A percentile compares a stretch with the other conserved stretches of the same genome.
These are phyloP conservation scores for Hippopotamyrus pictus DNA, from an alignment of 2,797 vertebrate species.

Conservation along the genomic window DNA sequence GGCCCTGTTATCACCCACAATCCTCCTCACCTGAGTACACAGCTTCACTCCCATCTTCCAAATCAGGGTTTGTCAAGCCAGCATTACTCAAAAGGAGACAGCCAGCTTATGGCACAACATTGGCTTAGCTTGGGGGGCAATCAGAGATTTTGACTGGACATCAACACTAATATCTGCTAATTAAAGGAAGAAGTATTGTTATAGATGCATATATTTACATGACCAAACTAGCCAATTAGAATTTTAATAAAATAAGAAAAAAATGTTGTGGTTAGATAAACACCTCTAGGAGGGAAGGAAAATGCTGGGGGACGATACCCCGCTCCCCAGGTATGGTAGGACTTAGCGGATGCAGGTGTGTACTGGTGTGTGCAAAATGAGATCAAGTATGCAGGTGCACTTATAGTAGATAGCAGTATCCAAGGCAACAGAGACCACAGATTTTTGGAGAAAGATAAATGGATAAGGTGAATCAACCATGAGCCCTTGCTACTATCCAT, in stretches of 20 bases:
- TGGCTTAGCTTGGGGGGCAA: not conserved
- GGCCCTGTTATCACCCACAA: not conserved
- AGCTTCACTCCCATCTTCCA: not conserved
- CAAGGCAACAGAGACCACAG: slow-evolving; percentile 8
- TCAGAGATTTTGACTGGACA: not conserved
- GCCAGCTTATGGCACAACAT: not conserved
- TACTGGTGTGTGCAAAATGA: not conserved
- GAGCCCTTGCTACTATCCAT: not conserved
- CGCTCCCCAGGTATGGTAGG: not conserved
- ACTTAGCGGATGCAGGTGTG: not conserved
- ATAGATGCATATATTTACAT: not conserved
- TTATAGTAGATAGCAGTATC: not conserved
- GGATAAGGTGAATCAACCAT: not conserved
- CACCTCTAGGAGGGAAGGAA: not conserved
- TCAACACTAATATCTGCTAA: not conserved
- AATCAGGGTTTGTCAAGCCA: not conserved
- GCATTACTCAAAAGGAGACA: not conserved
- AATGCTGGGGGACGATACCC: not conserved
- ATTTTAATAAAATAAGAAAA: not conserved
- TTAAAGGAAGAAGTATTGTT: not conserved
- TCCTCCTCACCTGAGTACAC: not conserved
- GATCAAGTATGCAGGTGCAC: not conserved
- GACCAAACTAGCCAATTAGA: not conserved
- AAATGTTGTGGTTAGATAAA: not conserved
- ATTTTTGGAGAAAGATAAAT: not conserved